Conservation (phyloP, 2,113 vertebrate genomes). For the Calcarius ornatus region DNA sequence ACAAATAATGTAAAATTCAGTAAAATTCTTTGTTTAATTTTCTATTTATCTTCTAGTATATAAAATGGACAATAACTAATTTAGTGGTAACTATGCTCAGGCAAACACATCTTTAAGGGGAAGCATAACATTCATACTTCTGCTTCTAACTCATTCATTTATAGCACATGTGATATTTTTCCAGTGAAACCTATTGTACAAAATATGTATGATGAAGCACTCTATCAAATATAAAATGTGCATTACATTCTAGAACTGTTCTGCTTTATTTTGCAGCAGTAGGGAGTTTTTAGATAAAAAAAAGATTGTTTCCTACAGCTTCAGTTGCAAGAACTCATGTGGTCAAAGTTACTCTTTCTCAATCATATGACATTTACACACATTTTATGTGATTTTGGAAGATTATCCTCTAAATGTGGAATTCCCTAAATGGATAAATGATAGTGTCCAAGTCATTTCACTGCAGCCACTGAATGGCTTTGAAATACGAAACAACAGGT, state of each 20-base stretch:
- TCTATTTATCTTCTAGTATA: neutral
- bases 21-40: neutral
- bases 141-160: neutral
- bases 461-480: neutral
- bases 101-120: neutral
- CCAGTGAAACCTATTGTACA: neutral
- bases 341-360: neutral
- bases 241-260: neutral
- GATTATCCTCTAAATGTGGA: neutral
- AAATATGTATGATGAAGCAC: neutral
- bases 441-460: neutral
- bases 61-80: neutral
- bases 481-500: neutral
- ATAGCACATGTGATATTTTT: neutral
- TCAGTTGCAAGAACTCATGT: neutral
- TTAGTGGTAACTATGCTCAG: neutral
- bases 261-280: neutral
- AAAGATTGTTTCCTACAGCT: neutral
- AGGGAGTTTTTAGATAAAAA: neutral
- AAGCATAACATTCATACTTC: neutral
- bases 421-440: neutral
- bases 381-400: neutral
- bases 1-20: neutral
- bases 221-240: neutral
- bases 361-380: neutral